Evolutionary conservation across 2,797 vertebrate species (phyloP).

Genomic region (Chelmon rostratus): DNA sequence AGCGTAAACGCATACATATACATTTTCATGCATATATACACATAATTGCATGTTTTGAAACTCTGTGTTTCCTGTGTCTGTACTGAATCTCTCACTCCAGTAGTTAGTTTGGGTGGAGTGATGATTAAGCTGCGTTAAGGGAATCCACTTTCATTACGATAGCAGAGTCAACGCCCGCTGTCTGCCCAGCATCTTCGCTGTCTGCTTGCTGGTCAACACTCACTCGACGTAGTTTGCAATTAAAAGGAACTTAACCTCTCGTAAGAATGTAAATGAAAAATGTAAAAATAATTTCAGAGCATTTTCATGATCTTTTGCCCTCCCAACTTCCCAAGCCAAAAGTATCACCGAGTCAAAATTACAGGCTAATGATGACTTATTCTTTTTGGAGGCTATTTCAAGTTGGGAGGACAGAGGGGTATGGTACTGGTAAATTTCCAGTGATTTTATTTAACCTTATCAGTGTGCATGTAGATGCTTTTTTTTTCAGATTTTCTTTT

Average conservation of each 20-base stretch:
- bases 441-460: background rate
- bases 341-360: background rate
- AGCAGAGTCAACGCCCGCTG: slow-evolving; percentile 28
- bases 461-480: background rate
- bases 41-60: slow-evolving; percentile 32
- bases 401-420: background rate
- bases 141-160: slow-evolving; percentile 46
- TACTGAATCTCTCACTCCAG: slow-evolving; percentile 21
- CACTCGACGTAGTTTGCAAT: background rate
- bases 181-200: background rate
- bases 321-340: background rate
- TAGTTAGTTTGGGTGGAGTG: slow-evolving; percentile 62
- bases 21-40: slow-evolving; percentile 11
- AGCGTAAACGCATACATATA: background rate
- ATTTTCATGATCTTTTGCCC: background rate
- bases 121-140: slow-evolving; percentile 43
- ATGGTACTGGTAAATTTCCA: background rate
- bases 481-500: background rate
- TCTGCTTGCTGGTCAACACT: slow-evolving; percentile 11
- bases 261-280: background rate
- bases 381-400: background rate
- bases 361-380: background rate
- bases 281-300: background rate
- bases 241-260: slow-evolving; percentile 10
- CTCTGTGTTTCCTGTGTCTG: background rate